Base-by-base conservation (phyloP, 2,888 invertebrate genomes). In the Xestoiulus laeticollis region DNA sequence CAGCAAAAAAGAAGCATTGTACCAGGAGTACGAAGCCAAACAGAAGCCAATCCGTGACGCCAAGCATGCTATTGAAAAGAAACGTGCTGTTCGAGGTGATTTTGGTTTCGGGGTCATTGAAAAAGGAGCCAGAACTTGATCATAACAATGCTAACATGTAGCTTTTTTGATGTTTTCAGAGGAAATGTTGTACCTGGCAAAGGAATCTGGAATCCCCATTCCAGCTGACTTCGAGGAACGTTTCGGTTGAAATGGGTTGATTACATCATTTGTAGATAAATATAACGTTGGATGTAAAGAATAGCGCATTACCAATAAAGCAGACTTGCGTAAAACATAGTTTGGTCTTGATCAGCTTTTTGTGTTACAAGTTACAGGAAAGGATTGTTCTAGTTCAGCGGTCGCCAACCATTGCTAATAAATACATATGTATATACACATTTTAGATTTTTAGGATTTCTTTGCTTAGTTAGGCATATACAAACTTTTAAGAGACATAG, bases 101-200 rank as follows among this genome's bases (percentile, higher is more conserved):
- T 6, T 44, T 48, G 38, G 6, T 48, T 48, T 16, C 14, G 12
- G 16, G 48, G 48, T 48, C 48, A 48, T 48, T 48, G 12, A 48
- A 48, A 12, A 16, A 48, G 48, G 12, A 16, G 48, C 12, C 19
- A 59, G 5, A 59, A 59, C 6, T 12, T 59, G 5, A 6, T 59
- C n/a, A 19, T 5, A 59, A 43, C 43, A n/a, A n/a, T 59, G 14
- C n/a, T 19, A 19, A 59, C 19, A 16, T 2, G 48, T n/a, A 59
- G 19, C 8, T 59, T 26, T 59, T n/a, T 30, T 83, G n/a, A n/a
- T 68, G 19, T 89, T 90, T 90, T 30, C 90, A 91, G 91, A 90
- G 88, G 91, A 91, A 88, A 89, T 91, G 91, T 86, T 91, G 30
- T 90, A 90, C 89, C 89, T 91, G 88, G 91, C 91, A 12, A 90